Evolutionary conservation across 2,797 vertebrate genomes (phyloP), one percentile per base, ranked within the genome.

Genomic region (Takifugu rubripes): DNA sequence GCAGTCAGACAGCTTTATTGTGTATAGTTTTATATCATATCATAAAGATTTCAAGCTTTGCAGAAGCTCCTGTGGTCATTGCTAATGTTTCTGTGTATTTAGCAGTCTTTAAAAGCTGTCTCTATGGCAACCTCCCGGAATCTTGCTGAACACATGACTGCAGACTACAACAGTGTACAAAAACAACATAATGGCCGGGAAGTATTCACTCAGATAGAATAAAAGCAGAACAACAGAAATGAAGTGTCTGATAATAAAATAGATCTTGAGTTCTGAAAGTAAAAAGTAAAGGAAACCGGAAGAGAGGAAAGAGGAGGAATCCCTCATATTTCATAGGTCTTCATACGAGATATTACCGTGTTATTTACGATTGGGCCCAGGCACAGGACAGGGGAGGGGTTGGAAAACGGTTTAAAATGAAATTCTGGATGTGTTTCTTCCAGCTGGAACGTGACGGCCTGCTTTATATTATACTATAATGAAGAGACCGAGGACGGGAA

Each of bases 351-450:
- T 48, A 71, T 74, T 68, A 49, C 25, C 5, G 5, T 17, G 43
- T 73, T 73, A 77, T 83, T 84, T 80, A 87, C 74, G 62, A 64
- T 51, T 59, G 54, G 72, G 77, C 74, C 66, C 65, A 43, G 3
- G 25, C 3, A 26, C 21, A 11, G 51, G 21, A 54, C 6, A 49
- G n/a, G 44, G 54, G 50, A 68, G 58, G 57, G 25, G 46, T 15
- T 36, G 49, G 40, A 27, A 47, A 59, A 26, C 27, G 21, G 56
- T 64, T 65, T 27, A 55, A 27, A 75, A 72, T 52, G 33, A 5
- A 68, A 64, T 27, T 40, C 53, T 64, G 50, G 44, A 56, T 56
- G 43, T 49, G 52, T 33, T 65, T 27, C 40, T 61, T 43, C 44
- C 33, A 56, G 54, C 15, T 66, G 55, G 48, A 66, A 70, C 25